Percentiles rank a stretch among this genome's conserved stretches.
Evolutionary conservation across 92 coral and sea anemone genomes (phyloP).

Genomic region (Paramuricea clavata): DNA sequence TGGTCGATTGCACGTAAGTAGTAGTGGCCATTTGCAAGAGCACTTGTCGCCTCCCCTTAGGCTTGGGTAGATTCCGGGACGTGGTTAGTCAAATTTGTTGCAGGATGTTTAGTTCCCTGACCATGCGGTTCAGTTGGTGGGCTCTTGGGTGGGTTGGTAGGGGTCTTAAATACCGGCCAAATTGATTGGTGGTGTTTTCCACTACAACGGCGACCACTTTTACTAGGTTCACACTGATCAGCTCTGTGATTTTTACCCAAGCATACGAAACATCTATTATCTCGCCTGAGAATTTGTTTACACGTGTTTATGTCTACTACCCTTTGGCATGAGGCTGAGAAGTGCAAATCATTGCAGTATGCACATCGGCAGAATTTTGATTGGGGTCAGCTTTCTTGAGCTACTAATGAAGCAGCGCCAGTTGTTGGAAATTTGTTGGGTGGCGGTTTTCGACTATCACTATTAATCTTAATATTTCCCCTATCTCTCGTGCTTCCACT

Average conservation of each 20-base stretch:
- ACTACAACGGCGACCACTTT: constrained; percentile 63
- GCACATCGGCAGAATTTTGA: constrained; percentile 1
- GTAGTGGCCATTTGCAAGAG: background rate
- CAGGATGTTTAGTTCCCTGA: too few species aligned
- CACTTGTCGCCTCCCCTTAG: background rate
- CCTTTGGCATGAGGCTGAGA: constrained; percentile 59
- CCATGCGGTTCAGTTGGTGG: background rate
- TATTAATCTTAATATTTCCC: constrained; percentile 37
- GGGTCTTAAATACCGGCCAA: constrained; percentile 53
- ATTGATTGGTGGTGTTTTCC: constrained; percentile 70
- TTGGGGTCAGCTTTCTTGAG: background rate
- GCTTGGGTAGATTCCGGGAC: background rate
- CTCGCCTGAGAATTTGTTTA: constrained; percentile 42
- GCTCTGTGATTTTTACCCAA: constrained; percentile 49
- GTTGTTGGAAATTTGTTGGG: background rate
- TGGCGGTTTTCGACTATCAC: background rate
- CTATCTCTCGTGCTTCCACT: constrained; percentile 67
- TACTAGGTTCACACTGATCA: constrained; percentile 57
- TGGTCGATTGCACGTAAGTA: background rate
- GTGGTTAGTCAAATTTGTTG: too few species aligned
- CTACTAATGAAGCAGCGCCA: constrained; percentile 35
- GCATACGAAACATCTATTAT: constrained; percentile 67
- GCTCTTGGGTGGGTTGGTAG: constrained; percentile 24
- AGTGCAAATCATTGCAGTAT: constrained; percentile 57
- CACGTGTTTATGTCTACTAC: constrained; percentile 47